These are phyloP conservation scores for Monoplex corrugatus DNA, from an alignment of 2,888 invertebrate species.

Conservation along the genomic window DNA sequence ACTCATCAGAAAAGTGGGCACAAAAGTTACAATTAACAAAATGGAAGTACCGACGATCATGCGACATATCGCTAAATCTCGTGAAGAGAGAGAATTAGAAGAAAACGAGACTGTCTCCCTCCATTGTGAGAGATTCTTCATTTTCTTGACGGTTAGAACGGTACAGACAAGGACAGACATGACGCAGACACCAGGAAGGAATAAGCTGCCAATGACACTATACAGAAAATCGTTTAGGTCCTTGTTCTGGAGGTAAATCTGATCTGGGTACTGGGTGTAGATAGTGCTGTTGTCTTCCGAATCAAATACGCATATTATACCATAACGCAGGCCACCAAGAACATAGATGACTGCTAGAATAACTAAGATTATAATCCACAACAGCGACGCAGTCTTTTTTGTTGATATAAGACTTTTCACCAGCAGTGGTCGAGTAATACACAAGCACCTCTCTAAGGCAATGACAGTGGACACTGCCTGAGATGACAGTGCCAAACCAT, in stretches of 20 bases:
- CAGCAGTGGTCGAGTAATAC: neutral
- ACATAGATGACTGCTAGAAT: neutral
- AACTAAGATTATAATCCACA: neutral
- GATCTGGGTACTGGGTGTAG: neutral
- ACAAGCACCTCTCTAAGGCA: constrained; percentile 6
- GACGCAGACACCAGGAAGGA: neutral
- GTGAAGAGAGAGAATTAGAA: neutral
- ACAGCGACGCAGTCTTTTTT: neutral
- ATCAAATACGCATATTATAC: neutral
- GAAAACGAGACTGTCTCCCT: neutral
- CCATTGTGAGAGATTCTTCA: neutral
- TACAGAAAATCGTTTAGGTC: neutral
- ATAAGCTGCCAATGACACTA: neutral
- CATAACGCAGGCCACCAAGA: neutral
- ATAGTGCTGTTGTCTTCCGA: neutral
- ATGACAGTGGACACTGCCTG: neutral
- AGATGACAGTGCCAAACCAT: neutral
- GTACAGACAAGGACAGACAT: neutral
- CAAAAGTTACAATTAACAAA: neutral
- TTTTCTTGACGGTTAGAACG: neutral
- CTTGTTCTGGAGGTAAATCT: neutral
- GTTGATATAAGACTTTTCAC: neutral
- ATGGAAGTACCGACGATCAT: neutral
- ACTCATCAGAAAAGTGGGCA: neutral
- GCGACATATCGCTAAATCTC: neutral